Base-by-base conservation (phyloP, 2,113 vertebrate species). In the Gasterosteus nipponicus region DNA sequence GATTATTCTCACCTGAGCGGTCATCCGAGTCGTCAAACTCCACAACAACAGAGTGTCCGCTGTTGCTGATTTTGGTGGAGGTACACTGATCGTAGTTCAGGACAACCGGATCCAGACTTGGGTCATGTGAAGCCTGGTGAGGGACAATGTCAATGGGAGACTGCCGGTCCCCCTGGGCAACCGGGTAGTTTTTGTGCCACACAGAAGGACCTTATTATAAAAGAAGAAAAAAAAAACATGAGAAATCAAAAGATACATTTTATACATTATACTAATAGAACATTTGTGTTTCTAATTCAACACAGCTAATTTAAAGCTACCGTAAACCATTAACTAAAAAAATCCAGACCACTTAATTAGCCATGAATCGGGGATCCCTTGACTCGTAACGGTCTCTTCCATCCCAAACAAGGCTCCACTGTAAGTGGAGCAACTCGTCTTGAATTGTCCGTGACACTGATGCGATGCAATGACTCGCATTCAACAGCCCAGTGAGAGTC, bases 141-240 rank as follows among this genome's bases (percentile, higher is more conserved):
- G 96, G 94, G n/a, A 94, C 69, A 1, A 99, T 99, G 84, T 99
- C 93, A 47, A 99, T 96, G 41, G 98, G 98, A 60, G 98, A 99
- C 72, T 99, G 98, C 0, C 95, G 95, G 57, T 82, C 88, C 35
- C 97, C 97, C 80, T 95, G 75, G 41, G 98, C 98, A 41, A 97
- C 92, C 0, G 97, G 96, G 75, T 92, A 99, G 59, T 93, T 92
- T 76, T 93, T 95, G 91, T 97, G 91, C 98, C 98, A 99, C 35
- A 93, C 90, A 0, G 94, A 94, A 35, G 98, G 98, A 75, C 98
- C 97, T 99, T n/a, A 15, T 7, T 2, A 58, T 35, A 54, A 9
- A 71, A 26, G 26, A 60, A 19, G n/a, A n/a, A n/a, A 12, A 59
- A 1, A 66, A 19, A 12, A 51, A 4, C 2, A 70, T 29, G 1